Percentiles rank a stretch among this genome's conserved stretches.
phyloP scores from a whole-genome alignment of 92 coral and sea anemone species.

The Phenganax stokvisi region DNA sequence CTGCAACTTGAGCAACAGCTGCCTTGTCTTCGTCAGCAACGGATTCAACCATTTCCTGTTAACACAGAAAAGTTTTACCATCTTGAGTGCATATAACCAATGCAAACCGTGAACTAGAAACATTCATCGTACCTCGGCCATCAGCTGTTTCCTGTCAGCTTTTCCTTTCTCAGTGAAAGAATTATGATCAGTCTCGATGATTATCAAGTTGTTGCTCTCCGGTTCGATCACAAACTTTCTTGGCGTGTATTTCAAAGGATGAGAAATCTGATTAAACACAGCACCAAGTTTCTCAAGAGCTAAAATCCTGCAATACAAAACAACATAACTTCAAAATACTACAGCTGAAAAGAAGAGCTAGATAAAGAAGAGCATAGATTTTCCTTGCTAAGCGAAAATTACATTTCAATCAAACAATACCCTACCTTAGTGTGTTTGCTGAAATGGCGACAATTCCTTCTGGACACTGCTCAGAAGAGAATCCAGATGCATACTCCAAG shows the following conservation, averaged over 20 bases:
- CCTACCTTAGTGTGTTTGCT: slow-evolving; percentile 88
- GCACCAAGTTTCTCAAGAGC: slow-evolving; percentile 97
- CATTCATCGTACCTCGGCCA: slow-evolving; percentile 73
- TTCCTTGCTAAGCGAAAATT: slow-evolving; percentile 5
- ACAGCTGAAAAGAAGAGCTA: no score
- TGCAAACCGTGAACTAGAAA: neutral
- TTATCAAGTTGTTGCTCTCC: slow-evolving; percentile 78
- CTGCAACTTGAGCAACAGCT: slow-evolving; percentile 91
- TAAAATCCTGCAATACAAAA: slow-evolving; percentile 59
- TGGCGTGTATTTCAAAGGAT: slow-evolving; percentile 86
- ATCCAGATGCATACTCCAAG: slow-evolving; percentile 93
- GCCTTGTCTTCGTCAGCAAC: slow-evolving; percentile 92
- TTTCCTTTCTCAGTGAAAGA: slow-evolving; percentile 69
- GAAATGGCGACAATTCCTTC: slow-evolving; percentile 99
- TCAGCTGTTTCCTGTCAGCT: slow-evolving; percentile 84
- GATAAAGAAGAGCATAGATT: no score
- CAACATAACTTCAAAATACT: neutral
- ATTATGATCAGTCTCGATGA: slow-evolving; percentile 93
- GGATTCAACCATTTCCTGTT: slow-evolving; percentile 93
- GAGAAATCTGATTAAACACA: slow-evolving; percentile 94
- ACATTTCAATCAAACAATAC: neutral
- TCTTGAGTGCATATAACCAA: neutral
- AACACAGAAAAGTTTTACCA: neutral
- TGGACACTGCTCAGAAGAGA: slow-evolving; percentile 98
- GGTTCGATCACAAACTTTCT: slow-evolving; percentile 90